These are phyloP conservation scores for Alligator mississippiensis DNA, from an alignment of 2,113 vertebrate genomes.

Conservation along the genomic window DNA sequence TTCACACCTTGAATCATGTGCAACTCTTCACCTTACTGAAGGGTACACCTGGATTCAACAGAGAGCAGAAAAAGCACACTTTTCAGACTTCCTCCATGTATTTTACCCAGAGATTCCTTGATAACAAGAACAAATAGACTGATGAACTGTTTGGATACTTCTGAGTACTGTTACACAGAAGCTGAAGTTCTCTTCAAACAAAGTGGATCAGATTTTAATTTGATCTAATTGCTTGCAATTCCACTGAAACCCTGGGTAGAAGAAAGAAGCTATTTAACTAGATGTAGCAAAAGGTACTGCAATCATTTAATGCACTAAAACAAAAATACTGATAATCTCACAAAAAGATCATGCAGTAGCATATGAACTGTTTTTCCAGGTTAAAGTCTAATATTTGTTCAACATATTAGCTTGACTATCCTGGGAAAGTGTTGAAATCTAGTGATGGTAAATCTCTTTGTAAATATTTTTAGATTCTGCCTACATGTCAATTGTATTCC, in stretches of 20 bases:
- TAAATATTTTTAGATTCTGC: not conserved
- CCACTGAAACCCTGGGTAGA: not conserved
- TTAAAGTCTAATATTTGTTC: not conserved
- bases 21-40: not conserved
- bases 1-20: rapidly evolving
- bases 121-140: not conserved
- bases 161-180: not conserved
- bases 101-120: not conserved
- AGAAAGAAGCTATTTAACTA: not conserved
- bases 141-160: not conserved
- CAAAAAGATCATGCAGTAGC: not conserved
- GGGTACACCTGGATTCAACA: not conserved
- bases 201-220: not conserved
- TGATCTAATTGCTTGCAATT: not conserved
- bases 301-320: not conserved
- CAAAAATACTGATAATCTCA: not conserved
- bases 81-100: not conserved
- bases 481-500: not conserved
- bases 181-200: not conserved
- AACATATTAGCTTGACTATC: not conserved
- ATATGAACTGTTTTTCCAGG: not conserved
- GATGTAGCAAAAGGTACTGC: not conserved
- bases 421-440: not conserved
- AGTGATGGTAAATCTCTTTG: not conserved
- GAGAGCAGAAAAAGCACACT: not conserved